Evolutionary conservation across 2,797 vertebrate species (phyloP), one percentile per base, ranked within the genome.

Genomic region (Hypotaenidia okinawae): DNA sequence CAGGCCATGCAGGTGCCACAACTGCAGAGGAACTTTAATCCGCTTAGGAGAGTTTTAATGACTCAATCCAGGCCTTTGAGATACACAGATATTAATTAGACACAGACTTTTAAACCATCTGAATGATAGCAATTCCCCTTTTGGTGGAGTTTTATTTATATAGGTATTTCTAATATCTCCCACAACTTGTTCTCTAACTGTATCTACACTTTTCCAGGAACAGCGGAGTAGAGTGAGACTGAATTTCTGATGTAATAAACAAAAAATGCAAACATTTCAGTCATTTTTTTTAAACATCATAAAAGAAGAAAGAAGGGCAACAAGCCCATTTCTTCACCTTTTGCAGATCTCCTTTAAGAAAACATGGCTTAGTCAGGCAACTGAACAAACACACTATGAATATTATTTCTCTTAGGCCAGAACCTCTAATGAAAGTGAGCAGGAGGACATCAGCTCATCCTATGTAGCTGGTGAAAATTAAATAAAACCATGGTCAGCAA

Each of bases 291-390:
- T 32, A 9, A 68, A 70, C 21, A 28, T 17, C 28, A 41, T 77
- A 72, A 84, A 90, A 89, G 58, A 68, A 82, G 18, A 83, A 93
- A 79, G 32, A 85, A 94, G 24, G 76, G 51, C 80, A 96, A 41
- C 28, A 76, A 93, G 55, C 70, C 80, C 63, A 72, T 80, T 94
- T 73, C 51, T 39, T 95, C 85, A 88, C 47, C 22, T 93, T 80
- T 86, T 79, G 47, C 85, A 86, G 66, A 66, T 73, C 62, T 75
- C 47, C 13, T 84, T 84, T 27, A 72, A 78, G 55, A 84, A 94
- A 93, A 75, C 61, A 80, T 1, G 1, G 10, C 32, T 87, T 81
- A 78, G 39, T 81, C 66, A 81, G 45, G 43, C 43, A 94, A 91
- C 69, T 84, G 59, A 82, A 93, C 51, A 55, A 58, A 57, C 66